Evolutionary conservation across 2,888 invertebrate species (phyloP).

Genomic region (Caenorhabditis japonica): DNA sequence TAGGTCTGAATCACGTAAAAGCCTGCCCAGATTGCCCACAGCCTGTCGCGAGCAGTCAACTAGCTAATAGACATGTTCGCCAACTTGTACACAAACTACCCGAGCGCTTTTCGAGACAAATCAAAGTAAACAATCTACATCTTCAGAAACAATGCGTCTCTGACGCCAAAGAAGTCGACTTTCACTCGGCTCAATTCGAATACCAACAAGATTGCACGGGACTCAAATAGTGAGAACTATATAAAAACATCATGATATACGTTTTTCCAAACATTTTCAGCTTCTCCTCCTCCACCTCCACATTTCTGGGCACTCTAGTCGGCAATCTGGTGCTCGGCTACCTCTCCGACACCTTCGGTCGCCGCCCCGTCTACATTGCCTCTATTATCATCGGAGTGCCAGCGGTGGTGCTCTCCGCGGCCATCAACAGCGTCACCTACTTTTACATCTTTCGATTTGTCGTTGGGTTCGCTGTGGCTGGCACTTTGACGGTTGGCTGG

Average conservation of each 20-base stretch:
- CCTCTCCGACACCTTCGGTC: conserved; percentile 35
- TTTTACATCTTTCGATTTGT: conserved; percentile 42
- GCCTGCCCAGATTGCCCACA: too few species aligned
- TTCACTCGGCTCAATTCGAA: conserved; percentile 39
- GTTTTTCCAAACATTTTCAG: too few species aligned
- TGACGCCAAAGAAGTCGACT: conserved; percentile 30
- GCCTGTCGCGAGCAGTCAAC: too few species aligned
- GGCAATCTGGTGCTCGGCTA: conserved; percentile 39
- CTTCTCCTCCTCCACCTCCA: conserved; percentile 38
- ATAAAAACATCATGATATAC: not conserved
- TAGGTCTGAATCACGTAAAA: too few species aligned
- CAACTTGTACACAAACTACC: too few species aligned
- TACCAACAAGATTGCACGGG: conserved; percentile 43
- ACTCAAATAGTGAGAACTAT: conserved; percentile 19
- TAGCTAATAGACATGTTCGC: too few species aligned
- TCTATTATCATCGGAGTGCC: conserved; percentile 37
- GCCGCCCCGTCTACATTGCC: conserved; percentile 26
- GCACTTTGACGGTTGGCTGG: conserved; percentile 43
- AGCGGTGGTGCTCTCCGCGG: conserved; percentile 25
- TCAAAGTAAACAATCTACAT: not conserved
- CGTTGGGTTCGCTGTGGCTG: conserved; percentile 37
- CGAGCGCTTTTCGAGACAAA: too few species aligned
- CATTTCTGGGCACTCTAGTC: conserved; percentile 28
- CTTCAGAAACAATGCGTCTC: conserved; percentile 26
- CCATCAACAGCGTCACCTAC: conserved; percentile 22